phyloP scores from a whole-genome alignment of 2,888 invertebrate genomes.

The Eristalis tenax region DNA sequence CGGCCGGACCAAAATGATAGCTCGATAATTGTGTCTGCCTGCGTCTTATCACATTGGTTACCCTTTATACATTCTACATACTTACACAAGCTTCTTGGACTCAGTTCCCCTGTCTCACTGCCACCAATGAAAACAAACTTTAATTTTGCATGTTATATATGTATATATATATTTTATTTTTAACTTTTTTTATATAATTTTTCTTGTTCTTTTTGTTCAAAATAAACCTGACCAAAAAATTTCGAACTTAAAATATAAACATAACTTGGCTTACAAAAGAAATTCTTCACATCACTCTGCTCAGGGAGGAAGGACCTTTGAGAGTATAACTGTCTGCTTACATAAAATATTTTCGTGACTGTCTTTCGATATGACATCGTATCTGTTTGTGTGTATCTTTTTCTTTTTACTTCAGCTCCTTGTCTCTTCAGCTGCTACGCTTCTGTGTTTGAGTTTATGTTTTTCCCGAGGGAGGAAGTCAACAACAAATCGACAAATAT shows the following conservation, averaged over 20 bases:
- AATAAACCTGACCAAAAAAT: constrained; percentile 72
- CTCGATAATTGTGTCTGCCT: constrained; percentile 16
- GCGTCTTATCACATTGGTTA: constrained; percentile 74
- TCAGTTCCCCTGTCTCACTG: neutral
- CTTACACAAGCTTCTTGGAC: constrained; percentile 45
- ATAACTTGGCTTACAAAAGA: constrained; percentile 53
- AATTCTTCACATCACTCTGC: constrained; percentile 59
- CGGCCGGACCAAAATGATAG: constrained; percentile 21
- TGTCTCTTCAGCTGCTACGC: constrained; percentile 3
- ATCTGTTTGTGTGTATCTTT: constrained; percentile 9
- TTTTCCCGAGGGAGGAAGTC: constrained; percentile 69
- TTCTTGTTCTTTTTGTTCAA: constrained; percentile 60
- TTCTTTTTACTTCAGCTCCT: neutral
- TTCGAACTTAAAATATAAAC: constrained; percentile 29
- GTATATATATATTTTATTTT: constrained; percentile 74
- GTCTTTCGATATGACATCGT: neutral
- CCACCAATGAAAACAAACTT: constrained; percentile 15
- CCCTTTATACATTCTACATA: constrained; percentile 73
- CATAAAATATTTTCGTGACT: neutral
- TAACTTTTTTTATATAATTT: constrained; percentile 63
- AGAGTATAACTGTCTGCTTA: neutral
- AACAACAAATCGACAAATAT: constrained; percentile 58
- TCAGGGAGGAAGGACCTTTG: constrained; percentile 69
- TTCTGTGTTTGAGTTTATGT: neutral
- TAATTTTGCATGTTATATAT: constrained; percentile 72